A percentile compares a stretch with the other conserved stretches of the same genome.
These are phyloP conservation scores for Podotricha telesiphe DNA, from an alignment of 2,888 invertebrate species.

Conservation along the genomic window DNA sequence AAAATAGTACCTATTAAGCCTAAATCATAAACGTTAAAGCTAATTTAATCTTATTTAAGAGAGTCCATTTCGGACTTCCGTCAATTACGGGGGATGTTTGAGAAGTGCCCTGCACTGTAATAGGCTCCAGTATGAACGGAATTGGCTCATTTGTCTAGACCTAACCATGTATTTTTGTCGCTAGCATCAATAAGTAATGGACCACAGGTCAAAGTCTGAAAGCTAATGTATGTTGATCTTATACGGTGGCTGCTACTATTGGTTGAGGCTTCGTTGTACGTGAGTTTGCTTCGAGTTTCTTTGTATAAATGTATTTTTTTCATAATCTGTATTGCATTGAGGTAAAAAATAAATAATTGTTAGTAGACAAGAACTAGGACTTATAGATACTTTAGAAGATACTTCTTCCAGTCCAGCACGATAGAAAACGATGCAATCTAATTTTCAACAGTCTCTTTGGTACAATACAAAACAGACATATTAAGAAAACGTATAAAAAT, in stretches of 20 bases:
- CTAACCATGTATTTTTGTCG: conserved; percentile 74
- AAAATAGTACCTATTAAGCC: no score
- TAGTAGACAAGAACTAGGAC: no score
- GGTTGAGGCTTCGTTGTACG: conserved; percentile 20
- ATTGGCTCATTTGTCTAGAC: conserved; percentile 42
- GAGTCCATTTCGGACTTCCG: conserved; percentile 5
- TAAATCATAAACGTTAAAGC: no score
- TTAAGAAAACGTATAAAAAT: no score
- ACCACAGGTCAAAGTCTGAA: conserved; percentile 66
- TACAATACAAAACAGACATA: no score
- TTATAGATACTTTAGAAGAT: no score
- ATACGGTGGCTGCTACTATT: conserved; percentile 54
- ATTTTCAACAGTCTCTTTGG: no score
- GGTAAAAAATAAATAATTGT: no score
- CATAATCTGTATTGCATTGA: no score
- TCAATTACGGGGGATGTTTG: conserved; percentile 31
- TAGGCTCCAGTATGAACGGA: conserved; percentile 32
- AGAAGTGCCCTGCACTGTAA: conserved; percentile 19
- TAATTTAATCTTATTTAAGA: neutral
- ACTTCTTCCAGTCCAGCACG: no score
- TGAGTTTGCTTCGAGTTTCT: conserved; percentile 26
- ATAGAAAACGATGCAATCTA: no score
- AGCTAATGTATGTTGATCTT: conserved; percentile 78
- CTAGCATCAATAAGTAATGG: conserved; percentile 74
- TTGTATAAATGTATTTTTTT: no score